Evolutionary conservation across 2,797 vertebrate genomes (phyloP), one percentile per base, ranked within the genome.

Genomic region (Xenopus petersii): DNA sequence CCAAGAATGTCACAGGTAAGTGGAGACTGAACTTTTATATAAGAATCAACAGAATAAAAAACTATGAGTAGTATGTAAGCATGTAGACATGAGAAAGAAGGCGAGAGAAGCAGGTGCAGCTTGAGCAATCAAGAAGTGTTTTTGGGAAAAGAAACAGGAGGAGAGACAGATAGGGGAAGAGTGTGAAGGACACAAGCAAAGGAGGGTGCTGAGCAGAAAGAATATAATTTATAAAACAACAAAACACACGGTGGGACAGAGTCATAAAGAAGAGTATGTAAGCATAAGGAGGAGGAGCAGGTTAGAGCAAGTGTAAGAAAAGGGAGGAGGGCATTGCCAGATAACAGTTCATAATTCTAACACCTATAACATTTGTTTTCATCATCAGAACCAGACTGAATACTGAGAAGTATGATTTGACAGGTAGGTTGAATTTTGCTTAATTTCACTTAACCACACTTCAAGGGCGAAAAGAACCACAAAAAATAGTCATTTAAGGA

Each of bases 371-470:
- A 54, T 48, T 16, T 24, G n/a, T 42, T 2, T 58, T 16, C 58
- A 33, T 58, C 54, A n/a, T 42, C 67, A 69, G 67, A 55, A 59
- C 30, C 9, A 54, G 17, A n/a, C 15, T 42, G 55, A 33, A 69
- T 13, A 16, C n/a, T 30, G 12, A 8, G 16, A 15, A 58, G n/a
- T 11, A 69, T 59, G 67, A 21, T 56, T 54, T 69, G 33, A 69
- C 54, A 58, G 67, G 67, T 69, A 69, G 16, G 67, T 55, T 10
- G 2, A 15, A 12, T 10, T 12, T 12, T 2, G 0, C 4, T 51
- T 13, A 51, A 51, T 51, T 51, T 51, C 49, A 51, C 15, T 51
- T 12, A 15, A 12, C 49, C 11, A 15, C 11, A 51, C 6, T 12
- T 51, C 36, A 42, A 51, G 15, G 49, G 11, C 10, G 12, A 5